Evolutionary conservation across 2,888 invertebrate species (phyloP).

Genomic region (Meteorus colon): DNA sequence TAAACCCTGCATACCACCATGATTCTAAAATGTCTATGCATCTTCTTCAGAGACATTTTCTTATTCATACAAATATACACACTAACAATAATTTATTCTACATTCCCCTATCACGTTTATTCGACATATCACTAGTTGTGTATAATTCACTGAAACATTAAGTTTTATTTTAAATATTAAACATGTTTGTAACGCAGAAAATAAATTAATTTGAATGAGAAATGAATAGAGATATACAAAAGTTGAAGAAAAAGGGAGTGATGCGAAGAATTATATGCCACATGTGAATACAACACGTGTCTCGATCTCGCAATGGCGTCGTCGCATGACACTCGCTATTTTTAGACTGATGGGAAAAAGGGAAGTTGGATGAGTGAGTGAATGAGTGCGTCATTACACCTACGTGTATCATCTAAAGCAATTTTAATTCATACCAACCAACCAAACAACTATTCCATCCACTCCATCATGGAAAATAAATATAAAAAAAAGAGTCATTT

Average conservation of each 20-base stretch:
- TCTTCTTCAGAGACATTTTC: constrained; percentile 12
- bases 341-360: constrained; percentile 72
- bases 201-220: neutral
- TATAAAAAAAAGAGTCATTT: constrained; percentile 22
- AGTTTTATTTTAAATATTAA: constrained; percentile 12
- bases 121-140: constrained; percentile 12
- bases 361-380: constrained; percentile 51
- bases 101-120: constrained; percentile 1
- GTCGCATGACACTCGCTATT: constrained; percentile 66
- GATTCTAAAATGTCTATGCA: constrained; percentile 5
- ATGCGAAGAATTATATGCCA: constrained; percentile 42
- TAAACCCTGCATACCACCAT: constrained; percentile 60
- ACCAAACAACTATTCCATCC: neutral
- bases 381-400: constrained; percentile 52
- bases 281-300: constrained; percentile 61
- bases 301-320: constrained; percentile 53
- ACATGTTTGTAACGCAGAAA: neutral
- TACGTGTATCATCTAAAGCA: constrained; percentile 45
- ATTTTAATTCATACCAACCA: constrained; percentile 35
- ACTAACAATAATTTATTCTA: neutral
- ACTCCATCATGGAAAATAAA: constrained; percentile 17
- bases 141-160: constrained; percentile 19
- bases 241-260: constrained; percentile 41
- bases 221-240: neutral
- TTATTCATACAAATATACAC: neutral